phyloP scores from a whole-genome alignment of 2,888 invertebrate genomes.

The Tanytarsus gracilentus region DNA sequence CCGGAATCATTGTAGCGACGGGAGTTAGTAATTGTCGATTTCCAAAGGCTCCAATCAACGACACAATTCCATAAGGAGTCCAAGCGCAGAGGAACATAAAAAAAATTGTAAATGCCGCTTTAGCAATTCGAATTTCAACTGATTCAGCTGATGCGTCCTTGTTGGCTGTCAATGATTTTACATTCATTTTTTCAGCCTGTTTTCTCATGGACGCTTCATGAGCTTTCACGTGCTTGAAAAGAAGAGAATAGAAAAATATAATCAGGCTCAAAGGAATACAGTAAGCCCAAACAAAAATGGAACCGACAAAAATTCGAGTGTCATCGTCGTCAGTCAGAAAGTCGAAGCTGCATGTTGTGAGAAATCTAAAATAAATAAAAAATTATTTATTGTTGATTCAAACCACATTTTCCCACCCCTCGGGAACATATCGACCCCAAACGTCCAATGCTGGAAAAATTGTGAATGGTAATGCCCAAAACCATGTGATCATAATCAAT shows the following conservation, averaged over 20 bases:
- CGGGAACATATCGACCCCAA: constrained; percentile 55
- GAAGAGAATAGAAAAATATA: constrained; percentile 55
- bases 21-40: constrained; percentile 52
- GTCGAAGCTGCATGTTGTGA: constrained; percentile 65
- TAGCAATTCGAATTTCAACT: constrained; percentile 62
- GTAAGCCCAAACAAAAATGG: constrained; percentile 61
- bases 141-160: constrained; percentile 49
- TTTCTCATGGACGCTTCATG: constrained; percentile 60
- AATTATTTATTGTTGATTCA: constrained; percentile 17
- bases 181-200: constrained; percentile 69
- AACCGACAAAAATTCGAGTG: constrained; percentile 53
- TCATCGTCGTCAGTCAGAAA: constrained; percentile 57
- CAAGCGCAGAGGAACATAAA: constrained; percentile 64
- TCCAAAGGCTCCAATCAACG: constrained; percentile 59
- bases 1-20: constrained; percentile 59
- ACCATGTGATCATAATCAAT: constrained; percentile 54
- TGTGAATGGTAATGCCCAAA: constrained; percentile 60
- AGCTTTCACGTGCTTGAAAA: constrained; percentile 55
- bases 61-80: constrained; percentile 65
- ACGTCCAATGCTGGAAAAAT: constrained; percentile 55
- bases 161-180: constrained; percentile 60
- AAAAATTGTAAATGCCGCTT: constrained; percentile 64
- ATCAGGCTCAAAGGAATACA: constrained; percentile 56
- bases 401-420: constrained; percentile 38
- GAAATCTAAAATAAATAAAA: constrained; percentile 46